Evolutionary conservation across 64 coral and sea anemone genomes (phyloP), one percentile per base, ranked within the genome.

Genomic region (Trachythela sp.): DNA sequence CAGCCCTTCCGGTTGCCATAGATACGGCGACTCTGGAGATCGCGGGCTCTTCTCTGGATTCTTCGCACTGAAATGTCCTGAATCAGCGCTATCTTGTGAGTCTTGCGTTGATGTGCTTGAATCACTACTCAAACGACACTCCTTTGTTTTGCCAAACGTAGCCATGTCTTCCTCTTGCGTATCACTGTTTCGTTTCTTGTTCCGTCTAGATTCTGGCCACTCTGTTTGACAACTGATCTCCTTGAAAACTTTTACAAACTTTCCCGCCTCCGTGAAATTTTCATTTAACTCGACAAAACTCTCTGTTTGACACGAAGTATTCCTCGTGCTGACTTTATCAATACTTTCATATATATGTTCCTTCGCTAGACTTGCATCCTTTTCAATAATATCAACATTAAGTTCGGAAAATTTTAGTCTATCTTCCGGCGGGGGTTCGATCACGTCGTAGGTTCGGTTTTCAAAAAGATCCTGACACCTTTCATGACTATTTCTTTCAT

Each of bases 201-300:
- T 80, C 30, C 75, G 30, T 37, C 75, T 10, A 17, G 37, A 30
- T 37, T 39, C 75, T 29, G 31, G 75, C 26, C 13, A 13, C 7
- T 80, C 75, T 80, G 75, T 80, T 80, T 80, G 75, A 80, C 75
- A 80, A 39, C 75, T 80, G 20, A 30, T 34, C 75, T 80, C 75
- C 13, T 39, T 37, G 17, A 80, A 80, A 37, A 80, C 75, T 80
- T 80, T 80, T 22, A 80, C 30, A 39, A 37, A 35, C 14, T 39
- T 80, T 36, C 15, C 31, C 30, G 75, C 37, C 13, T 35, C 37
- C 26, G 2, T 8, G 37, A 80, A 1, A 39, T 35, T 37, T 37
- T 80, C 27, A 37, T 80, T 39, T 14, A 14, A 3, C 30, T 30
- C 33, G 0, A 39, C 15, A 37, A 80, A 35, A 18, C 37, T 30